phyloP scores from a whole-genome alignment of 2,113 vertebrate genomes.

The Lutjanus erythropterus region DNA sequence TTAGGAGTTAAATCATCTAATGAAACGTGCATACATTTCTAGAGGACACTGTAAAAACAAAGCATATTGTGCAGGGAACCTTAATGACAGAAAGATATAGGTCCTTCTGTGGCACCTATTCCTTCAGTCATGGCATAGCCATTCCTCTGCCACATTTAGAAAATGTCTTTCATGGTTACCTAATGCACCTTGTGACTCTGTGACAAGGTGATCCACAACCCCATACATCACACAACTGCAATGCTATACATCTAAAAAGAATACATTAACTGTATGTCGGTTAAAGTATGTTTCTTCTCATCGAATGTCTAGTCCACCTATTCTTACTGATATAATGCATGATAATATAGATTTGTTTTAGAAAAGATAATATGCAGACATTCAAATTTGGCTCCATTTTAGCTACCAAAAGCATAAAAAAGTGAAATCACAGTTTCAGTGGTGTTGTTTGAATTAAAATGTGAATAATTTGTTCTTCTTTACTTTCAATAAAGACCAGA shows the following conservation, averaged over 20 bases:
- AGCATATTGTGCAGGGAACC: constrained; percentile 28
- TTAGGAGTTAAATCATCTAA: not conserved
- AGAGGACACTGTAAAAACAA: constrained; percentile 17
- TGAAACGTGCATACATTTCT: constrained; percentile 3
- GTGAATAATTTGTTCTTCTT: not conserved
- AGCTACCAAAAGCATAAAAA: not conserved
- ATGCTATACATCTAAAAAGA: constrained; percentile 36
- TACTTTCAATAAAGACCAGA: not conserved
- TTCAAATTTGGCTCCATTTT: not conserved
- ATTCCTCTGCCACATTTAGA: constrained; percentile 87
- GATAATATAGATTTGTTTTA: not conserved
- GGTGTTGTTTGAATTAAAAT: not conserved
- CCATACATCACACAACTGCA: constrained; percentile 68
- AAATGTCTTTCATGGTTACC: constrained; percentile 84
- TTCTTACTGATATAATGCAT: not conserved
- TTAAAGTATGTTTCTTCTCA: not conserved
- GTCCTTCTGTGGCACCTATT: constrained; percentile 72
- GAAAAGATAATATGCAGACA: not conserved
- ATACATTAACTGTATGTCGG: constrained; percentile 23
- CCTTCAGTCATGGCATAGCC: constrained; percentile 81
- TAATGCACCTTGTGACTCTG: constrained; percentile 81
- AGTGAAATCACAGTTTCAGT: not conserved
- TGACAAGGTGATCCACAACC: constrained; percentile 79
- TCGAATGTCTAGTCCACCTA: constrained; percentile 5
- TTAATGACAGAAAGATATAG: constrained; percentile 69